Evolutionary conservation across 2,113 vertebrate genomes (phyloP).

Genomic region (Hippocampus barbouri): DNA sequence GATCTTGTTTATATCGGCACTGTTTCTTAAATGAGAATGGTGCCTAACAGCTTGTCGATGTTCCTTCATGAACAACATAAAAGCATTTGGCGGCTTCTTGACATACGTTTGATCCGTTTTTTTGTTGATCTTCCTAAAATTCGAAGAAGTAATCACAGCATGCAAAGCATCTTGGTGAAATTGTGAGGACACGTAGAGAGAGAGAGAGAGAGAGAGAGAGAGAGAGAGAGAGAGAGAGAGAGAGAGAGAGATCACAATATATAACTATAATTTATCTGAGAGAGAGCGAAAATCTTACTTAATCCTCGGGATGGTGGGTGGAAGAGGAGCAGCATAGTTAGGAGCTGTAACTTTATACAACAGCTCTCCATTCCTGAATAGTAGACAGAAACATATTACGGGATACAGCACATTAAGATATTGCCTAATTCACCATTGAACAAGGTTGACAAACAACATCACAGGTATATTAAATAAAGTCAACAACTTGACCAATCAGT

Average conservation of each 20-base stretch:
- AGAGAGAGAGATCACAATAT: no score
- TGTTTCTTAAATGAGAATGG: slow-evolving; percentile 8
- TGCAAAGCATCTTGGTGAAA: neutral
- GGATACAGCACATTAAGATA: neutral
- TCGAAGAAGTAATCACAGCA: neutral
- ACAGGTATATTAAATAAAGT: neutral
- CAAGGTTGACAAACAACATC: neutral
- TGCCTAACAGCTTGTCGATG: slow-evolving; percentile 8
- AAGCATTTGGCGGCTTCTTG: slow-evolving; percentile 8
- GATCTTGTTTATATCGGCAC: slow-evolving; percentile 11
- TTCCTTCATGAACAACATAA: slow-evolving; percentile 10
- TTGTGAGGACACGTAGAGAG: neutral
- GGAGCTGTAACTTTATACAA: slow-evolving; percentile 14
- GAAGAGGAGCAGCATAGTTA: slow-evolving; percentile 6
- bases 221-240: no score
- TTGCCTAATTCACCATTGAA: neutral
- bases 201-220: no score
- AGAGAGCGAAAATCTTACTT: slow-evolving; percentile 3
- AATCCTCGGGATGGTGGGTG: slow-evolving; percentile 2
- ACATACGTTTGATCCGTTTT: slow-evolving; percentile 6
- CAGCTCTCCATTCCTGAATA: slow-evolving; percentile 8
- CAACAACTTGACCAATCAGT: neutral
- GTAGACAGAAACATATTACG: neutral
- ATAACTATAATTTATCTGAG: no score
- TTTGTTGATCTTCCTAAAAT: slow-evolving; percentile 6